Conservation (phyloP, 2,113 vertebrate genomes). For the Macquaria ambigua region DNA sequence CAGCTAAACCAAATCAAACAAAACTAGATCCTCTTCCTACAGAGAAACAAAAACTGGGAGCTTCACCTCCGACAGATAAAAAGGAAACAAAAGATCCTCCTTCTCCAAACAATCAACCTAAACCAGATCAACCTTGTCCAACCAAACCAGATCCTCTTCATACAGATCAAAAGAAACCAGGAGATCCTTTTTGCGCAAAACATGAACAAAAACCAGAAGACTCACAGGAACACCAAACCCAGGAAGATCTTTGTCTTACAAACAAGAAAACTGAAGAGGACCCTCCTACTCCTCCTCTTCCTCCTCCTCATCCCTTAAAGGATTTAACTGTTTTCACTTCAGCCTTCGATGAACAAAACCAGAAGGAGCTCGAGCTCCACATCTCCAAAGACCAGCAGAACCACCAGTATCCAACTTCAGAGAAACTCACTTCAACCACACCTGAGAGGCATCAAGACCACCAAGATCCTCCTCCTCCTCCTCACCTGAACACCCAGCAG, state of each 20-base stretch:
- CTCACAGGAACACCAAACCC: neutral
- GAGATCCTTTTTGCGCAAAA: neutral
- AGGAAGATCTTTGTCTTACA: neutral
- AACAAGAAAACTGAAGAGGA: neutral
- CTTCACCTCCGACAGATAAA: neutral
- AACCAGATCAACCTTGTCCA: neutral
- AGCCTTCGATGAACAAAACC: neutral
- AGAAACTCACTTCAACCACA: neutral
- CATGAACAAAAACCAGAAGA: neutral
- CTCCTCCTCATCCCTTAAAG: neutral
- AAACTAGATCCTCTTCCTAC: neutral
- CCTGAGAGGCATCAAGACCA: neutral
- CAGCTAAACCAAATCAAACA: neutral
- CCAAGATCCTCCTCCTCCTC: neutral
- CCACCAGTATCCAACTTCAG: neutral
- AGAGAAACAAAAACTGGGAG: neutral
- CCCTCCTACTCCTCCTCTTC: too few species aligned
- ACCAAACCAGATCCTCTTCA: neutral
- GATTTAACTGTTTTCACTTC: slow-evolving; percentile 1
- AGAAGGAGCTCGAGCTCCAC: neutral
- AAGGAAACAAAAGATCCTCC: neutral
- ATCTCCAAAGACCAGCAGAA: slow-evolving; percentile 13
- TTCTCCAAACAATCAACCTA: neutral
- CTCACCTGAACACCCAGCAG: neutral
- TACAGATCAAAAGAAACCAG: neutral